Base-by-base conservation (phyloP, 1,140 invertebrate genomes). In the Microplitis mediator region DNA sequence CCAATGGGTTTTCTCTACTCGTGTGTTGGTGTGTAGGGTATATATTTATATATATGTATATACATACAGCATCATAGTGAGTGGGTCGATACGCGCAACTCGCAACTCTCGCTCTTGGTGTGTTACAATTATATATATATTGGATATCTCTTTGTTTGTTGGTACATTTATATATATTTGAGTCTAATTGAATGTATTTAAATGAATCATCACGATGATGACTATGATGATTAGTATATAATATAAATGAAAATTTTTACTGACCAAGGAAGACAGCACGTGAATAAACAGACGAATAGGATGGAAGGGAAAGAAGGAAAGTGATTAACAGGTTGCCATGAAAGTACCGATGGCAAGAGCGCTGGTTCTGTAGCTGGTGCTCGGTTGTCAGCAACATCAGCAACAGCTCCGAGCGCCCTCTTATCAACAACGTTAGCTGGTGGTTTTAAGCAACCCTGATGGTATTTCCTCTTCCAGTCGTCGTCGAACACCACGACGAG, bases 11-110 rank as follows among this genome's bases (percentile, higher is more conserved):
- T 45, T 45, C 6, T 45, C 6, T 45, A 45, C 39, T 68, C 54
- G 65, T 74, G 81, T 78, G 76, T 74, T 75, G 76, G 51, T 69
- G 58, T 69, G 31, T 76, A 80, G 23, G 23, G 23, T 23, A 23
- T 23, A 23, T 23, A 23, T 23, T 23, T 23, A 23, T 23, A 23
- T 23, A 2, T 23, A 23, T 23, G 23, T 23, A 23, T 23, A 23
- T 23, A 23, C 2, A 81, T 78, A 80, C 75, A 81, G 82, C 80
- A 75, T 80, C 78, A 79, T 79, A 80, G 78, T 35, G 52, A 58
- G 82, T 84, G 83, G 84, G 84, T 86, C 85, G 85, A 86, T 85
- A 85, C 82, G 84, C 83, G 84, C 82, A 82, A 82, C 82, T 84
- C 52, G 39, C 72, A 69, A 61, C 84, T 84, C 83, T 84, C 83